Percentiles rank a stretch among this genome's conserved stretches.
Evolutionary conservation across 2,888 invertebrate genomes (phyloP).

Genomic region (Drosophila mimetica): DNA sequence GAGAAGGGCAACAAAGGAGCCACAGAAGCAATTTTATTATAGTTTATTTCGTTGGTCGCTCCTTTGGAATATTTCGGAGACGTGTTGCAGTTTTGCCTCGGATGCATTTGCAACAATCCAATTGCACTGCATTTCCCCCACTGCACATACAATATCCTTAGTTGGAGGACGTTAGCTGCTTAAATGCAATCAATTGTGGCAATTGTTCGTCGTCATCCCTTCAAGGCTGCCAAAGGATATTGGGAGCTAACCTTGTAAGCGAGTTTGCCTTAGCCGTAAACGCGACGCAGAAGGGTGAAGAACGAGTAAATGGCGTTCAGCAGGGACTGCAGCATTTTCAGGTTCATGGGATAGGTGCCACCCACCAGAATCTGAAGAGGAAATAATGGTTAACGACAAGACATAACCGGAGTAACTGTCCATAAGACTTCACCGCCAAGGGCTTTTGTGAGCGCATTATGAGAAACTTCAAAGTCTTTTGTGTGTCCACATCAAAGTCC

Average conservation of each 20-base stretch:
- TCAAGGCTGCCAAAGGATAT: constrained; percentile 6
- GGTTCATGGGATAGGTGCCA: constrained; percentile 78
- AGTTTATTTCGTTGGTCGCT: constrained; percentile 62
- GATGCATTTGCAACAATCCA: constrained; percentile 40
- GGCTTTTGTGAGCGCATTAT: constrained; percentile 78
- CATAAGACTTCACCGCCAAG: constrained; percentile 61
- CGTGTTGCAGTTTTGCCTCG: constrained; percentile 41
- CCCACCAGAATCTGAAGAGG: constrained; percentile 72
- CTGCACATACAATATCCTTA: constrained; percentile 24
- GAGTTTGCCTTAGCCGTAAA: constrained; percentile 71
- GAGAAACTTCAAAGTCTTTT: constrained; percentile 68
- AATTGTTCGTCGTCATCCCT: constrained; percentile 23
- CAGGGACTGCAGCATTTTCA: constrained; percentile 77
- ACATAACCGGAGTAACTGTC: constrained; percentile 18
- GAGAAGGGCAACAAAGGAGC: constrained; percentile 43
- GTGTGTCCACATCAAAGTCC: constrained; percentile 68
- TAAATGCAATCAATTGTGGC: constrained; percentile 74
- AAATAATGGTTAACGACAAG: constrained; percentile 23
- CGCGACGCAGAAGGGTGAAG: constrained; percentile 74
- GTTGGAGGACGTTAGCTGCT: constrained; percentile 57
- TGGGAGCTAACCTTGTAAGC: constrained; percentile 1
- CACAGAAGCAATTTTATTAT: constrained; percentile 73
- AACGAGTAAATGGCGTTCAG: constrained; percentile 78
- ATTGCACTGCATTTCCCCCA: neutral
- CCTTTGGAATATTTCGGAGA: constrained; percentile 33